Evolutionary conservation across 2,888 invertebrate genomes (phyloP), one percentile per base, ranked within the genome.

Genomic region (Lasioglossum malachurum): DNA sequence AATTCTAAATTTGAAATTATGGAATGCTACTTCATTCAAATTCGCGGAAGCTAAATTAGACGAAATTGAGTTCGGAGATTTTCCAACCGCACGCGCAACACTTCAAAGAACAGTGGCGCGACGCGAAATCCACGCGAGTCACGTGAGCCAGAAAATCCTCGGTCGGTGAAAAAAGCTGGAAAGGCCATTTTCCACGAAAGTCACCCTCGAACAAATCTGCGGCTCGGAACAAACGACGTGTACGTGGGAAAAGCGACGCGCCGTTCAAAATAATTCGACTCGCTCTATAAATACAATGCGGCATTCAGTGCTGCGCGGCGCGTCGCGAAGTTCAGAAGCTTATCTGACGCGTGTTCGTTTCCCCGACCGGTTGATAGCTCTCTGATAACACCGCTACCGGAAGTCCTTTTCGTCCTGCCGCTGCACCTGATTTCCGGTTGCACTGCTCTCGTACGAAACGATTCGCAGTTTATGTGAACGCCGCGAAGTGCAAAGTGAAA

Each of bases 231-330:
- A 87, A 89, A 87, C 87, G 86, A 81, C 84, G 81, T 80, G 80
- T 91, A 91, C 92, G 93, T 92, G 93, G 92, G 93, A 93, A 94
- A 93, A 92, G 93, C 92, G 92, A 89, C 92, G 90, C 82, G 91
- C 82, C 78, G 93, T 94, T 94, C 86, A 93, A 94, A 94, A 94
- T 94, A 94, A 94, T 94, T 91, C 90, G 85, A 92, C 91, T 94
- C 88, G 92, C 93, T 95, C 95, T 95, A 95, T 95, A 95, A 95
- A 95, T 95, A 95, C 95, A 95, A 95, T 94, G 93, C 94, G 94
- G 93, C 94, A 95, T 93, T 95, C 95, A 95, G 95, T 95, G 90
- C 92, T 92, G 91, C 92, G 93, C 93, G 92, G 93, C 90, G 88
- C 95, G 94, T 94, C 94, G 94, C 92, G 94, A 94, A 93, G 95